Evolutionary conservation across 92 coral and sea anemone genomes (phyloP).

Genomic region (Plumapathes pennacea): DNA sequence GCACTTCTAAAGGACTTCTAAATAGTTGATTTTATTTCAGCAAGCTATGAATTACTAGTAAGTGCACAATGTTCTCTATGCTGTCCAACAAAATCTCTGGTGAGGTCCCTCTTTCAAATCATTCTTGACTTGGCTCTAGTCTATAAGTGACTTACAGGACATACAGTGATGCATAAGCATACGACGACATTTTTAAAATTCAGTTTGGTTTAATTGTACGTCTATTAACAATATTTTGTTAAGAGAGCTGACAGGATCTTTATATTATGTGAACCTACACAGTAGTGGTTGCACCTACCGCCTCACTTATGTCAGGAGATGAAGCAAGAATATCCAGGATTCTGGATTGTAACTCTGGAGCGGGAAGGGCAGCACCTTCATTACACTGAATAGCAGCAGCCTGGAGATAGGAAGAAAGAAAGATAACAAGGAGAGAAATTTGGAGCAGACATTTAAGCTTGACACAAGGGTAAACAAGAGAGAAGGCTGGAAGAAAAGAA

Average conservation of each 20-base stretch:
- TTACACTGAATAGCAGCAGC: constrained; percentile 78
- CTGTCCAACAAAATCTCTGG: no score
- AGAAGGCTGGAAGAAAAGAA: not conserved
- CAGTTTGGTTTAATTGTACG: not conserved
- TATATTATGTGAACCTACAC: not conserved
- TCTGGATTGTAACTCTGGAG: constrained; percentile 78
- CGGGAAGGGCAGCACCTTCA: constrained; percentile 79
- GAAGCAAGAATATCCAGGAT: constrained; percentile 63
- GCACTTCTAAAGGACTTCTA: no score
- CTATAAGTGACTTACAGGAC: no score
- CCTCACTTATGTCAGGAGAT: constrained; percentile 88
- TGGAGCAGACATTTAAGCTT: no score
- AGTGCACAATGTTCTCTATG: no score
- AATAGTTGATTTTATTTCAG: no score
- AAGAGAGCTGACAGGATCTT: not conserved
- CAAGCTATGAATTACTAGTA: no score
- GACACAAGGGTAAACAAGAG: not conserved
- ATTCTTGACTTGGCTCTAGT: no score
- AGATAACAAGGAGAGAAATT: not conserved
- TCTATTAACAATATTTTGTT: not conserved
- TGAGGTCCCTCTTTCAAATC: no score
- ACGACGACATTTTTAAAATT: no score
- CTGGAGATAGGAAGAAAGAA: constrained; percentile 10
- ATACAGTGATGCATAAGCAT: no score
- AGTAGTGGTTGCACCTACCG: constrained; percentile 75